phyloP scores from a whole-genome alignment of 2,113 vertebrate species.

The Psilopsiagon aurifrons region DNA sequence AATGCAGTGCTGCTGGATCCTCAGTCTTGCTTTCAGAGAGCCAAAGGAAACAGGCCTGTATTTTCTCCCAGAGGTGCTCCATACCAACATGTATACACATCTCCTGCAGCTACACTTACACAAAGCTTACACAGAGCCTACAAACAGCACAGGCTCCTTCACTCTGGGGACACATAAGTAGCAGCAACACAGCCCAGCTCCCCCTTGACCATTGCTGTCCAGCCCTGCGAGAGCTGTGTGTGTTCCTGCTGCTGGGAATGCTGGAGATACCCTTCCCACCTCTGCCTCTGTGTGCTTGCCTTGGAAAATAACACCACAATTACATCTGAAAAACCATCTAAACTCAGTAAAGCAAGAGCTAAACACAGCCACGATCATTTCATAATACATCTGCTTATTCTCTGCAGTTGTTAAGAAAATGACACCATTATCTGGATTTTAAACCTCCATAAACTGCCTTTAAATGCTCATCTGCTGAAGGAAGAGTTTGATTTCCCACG shows the following conservation, averaged over 20 bases:
- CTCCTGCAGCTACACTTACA: background rate
- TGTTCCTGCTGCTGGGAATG: background rate
- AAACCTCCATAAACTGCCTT: background rate
- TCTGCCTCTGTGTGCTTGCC: background rate
- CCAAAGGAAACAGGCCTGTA: background rate
- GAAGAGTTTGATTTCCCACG: background rate
- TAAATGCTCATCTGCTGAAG: background rate
- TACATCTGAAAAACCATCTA: background rate
- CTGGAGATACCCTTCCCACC: background rate
- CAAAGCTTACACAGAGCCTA: background rate
- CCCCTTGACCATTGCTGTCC: rapidly evolving
- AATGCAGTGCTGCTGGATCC: background rate
- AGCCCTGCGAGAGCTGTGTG: background rate
- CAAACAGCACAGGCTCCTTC: no score
- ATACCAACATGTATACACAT: rapidly evolving
- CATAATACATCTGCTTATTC: background rate
- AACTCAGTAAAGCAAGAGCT: background rate
- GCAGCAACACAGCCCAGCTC: background rate
- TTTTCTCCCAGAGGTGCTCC: background rate
- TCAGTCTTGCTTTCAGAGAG: background rate
- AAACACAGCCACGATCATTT: background rate
- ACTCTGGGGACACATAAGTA: no score
- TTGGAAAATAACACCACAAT: background rate
- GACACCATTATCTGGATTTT: background rate
- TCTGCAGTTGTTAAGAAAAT: background rate